Evolutionary conservation across 2,113 vertebrate species (phyloP).

Genomic region (Ceyx melanurus): DNA sequence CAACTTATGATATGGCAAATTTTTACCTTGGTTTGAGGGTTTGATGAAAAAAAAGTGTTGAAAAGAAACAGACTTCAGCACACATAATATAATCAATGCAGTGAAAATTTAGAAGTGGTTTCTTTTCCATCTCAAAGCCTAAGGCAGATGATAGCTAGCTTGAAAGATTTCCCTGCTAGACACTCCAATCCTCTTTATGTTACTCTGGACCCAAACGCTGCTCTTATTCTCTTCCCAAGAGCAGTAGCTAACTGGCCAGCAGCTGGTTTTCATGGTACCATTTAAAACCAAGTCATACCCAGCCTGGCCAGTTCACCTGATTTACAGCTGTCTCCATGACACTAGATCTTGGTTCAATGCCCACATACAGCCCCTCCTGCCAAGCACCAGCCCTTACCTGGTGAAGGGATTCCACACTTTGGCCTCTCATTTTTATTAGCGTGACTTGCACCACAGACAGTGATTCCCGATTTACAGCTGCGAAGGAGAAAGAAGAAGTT

Average conservation of each 20-base stretch:
- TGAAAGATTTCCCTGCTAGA: background rate
- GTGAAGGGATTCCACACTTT: constrained; percentile 65
- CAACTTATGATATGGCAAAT: background rate
- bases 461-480: constrained; percentile 63
- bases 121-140: background rate
- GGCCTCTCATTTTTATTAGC: constrained; percentile 42
- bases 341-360: background rate
- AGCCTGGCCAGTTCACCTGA: background rate
- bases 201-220: background rate
- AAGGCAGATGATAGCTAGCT: background rate
- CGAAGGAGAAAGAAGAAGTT: background rate
- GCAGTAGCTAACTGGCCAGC: background rate
- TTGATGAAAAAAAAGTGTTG: background rate
- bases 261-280: background rate
- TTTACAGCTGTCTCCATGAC: background rate
- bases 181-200: background rate
- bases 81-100: background rate
- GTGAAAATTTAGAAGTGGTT: background rate
- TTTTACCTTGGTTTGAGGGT: background rate
- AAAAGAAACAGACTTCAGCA: constrained; percentile 16
- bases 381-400: constrained; percentile 67
- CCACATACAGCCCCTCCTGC: background rate
- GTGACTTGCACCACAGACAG: constrained; percentile 46
- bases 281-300: background rate
- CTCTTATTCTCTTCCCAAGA: background rate